Percentiles rank a stretch among this genome's conserved stretches.
Evolutionary conservation across 2,888 invertebrate genomes (phyloP).

Genomic region (Metopia argyrocephala): DNA sequence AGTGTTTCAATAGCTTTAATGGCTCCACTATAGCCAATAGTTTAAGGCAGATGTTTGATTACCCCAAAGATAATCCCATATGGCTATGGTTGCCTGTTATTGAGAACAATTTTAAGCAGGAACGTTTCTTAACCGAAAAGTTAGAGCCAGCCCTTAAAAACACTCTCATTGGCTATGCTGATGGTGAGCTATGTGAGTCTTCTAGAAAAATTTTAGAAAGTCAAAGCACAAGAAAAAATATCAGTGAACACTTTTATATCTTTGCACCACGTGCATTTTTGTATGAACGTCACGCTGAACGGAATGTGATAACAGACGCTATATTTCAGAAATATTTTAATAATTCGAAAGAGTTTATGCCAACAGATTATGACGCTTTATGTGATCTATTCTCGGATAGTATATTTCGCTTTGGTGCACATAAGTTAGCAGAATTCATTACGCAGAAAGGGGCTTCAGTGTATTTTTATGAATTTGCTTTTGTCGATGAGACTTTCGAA

Average conservation of each 20-base stretch:
- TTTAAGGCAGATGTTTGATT: constrained; percentile 69
- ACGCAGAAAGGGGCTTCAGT: constrained; percentile 71
- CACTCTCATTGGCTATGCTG: constrained; percentile 79
- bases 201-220: constrained; percentile 75
- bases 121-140: constrained; percentile 79
- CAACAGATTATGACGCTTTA: constrained; percentile 55
- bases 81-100: constrained; percentile 79
- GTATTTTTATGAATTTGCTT: constrained; percentile 56
- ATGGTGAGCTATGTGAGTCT: constrained; percentile 79
- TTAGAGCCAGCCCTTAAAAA: constrained; percentile 68
- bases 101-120: constrained; percentile 79
- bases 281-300: constrained; percentile 74
- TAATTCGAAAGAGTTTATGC: constrained; percentile 22
- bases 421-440: constrained; percentile 79
- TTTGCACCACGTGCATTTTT: constrained; percentile 80
- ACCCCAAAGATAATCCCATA: constrained; percentile 71
- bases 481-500: constrained; percentile 56
- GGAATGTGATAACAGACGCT: constrained; percentile 45
- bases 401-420: constrained; percentile 79
- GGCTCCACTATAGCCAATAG: constrained; percentile 65
- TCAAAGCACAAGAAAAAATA: constrained; percentile 66
- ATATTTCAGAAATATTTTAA: constrained; percentile 61
- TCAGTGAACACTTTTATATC: constrained; percentile 79
- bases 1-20: constrained; percentile 77
- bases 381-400: constrained; percentile 79